phyloP scores from a whole-genome alignment of 2,113 vertebrate genomes.

The Menidia beryllina region DNA sequence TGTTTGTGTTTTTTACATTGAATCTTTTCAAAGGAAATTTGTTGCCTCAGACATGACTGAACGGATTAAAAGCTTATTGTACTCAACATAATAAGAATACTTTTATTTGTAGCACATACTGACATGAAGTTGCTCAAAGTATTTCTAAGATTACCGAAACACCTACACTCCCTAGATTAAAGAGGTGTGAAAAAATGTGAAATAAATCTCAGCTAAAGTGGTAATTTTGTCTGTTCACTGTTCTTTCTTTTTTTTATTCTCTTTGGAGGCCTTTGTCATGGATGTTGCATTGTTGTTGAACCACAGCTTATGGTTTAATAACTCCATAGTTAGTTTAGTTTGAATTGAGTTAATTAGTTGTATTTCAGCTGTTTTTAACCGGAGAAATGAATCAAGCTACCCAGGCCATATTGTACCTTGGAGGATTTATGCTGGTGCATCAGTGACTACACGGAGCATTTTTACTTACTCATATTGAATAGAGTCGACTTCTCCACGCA shows the following conservation, averaged over 20 bases:
- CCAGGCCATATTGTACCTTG: slow-evolving; percentile 51
- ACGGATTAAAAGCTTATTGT: slow-evolving; percentile 75
- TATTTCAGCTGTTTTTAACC: slow-evolving; percentile 23
- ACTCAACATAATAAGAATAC: slow-evolving; percentile 65
- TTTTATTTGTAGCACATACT: slow-evolving; percentile 71
- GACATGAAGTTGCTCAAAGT: slow-evolving; percentile 73
- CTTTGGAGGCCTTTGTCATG: slow-evolving; percentile 1
- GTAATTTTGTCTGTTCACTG: slow-evolving; percentile 55
- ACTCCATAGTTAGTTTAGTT: slow-evolving; percentile 9
- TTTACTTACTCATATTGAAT: slow-evolving; percentile 77
- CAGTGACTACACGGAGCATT: slow-evolving; percentile 59
- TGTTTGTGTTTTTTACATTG: slow-evolving; percentile 78
- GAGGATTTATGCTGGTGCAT: slow-evolving; percentile 66
- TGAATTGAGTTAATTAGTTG: slow-evolving; percentile 4
- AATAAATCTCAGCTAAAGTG: slow-evolving; percentile 76
- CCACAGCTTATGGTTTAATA: background rate
- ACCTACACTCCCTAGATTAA: slow-evolving; percentile 75
- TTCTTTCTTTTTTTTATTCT: slow-evolving; percentile 48
- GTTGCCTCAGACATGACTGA: slow-evolving; percentile 74
- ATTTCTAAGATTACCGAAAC: slow-evolving; percentile 73
- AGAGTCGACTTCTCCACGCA: slow-evolving; percentile 74
- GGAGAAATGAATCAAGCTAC: slow-evolving; percentile 44
- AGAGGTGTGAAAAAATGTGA: slow-evolving; percentile 72
- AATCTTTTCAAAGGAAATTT: slow-evolving; percentile 74
- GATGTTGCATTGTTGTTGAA: slow-evolving; percentile 5